A percentile compares a stretch with the other conserved stretches of the same genome.
Conservation (phyloP, 2,113 vertebrate species). For the Rhipidura dahli region DNA sequence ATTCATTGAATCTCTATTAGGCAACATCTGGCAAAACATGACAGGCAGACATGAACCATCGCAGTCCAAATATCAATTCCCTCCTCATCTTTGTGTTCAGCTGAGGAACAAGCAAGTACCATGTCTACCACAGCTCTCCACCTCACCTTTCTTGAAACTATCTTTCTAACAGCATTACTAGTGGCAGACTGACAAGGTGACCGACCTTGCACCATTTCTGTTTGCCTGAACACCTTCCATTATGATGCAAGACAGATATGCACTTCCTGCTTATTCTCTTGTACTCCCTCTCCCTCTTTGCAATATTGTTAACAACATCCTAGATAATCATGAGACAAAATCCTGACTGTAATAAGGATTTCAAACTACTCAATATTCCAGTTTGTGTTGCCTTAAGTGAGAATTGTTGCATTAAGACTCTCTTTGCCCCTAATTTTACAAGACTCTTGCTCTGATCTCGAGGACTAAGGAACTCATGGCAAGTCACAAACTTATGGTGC, state of each 20-base stretch:
- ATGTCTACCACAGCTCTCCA: background rate
- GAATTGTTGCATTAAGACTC: accelerated
- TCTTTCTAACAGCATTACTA: background rate
- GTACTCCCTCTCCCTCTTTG: background rate
- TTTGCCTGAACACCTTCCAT: background rate
- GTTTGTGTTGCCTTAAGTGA: background rate
- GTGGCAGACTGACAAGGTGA: background rate
- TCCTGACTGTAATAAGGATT: background rate
- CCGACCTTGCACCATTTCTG: background rate
- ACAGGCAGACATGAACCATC: background rate
- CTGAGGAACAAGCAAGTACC: background rate
- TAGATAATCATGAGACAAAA: background rate
- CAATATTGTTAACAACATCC: background rate
- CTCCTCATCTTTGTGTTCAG: background rate
- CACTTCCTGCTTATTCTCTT: background rate
- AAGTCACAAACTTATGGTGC: background rate
- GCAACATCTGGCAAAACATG: background rate
- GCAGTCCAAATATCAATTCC: background rate
- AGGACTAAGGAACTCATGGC: background rate
- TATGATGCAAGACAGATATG: accelerated
- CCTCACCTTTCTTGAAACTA: background rate
- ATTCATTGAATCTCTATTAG: background rate
- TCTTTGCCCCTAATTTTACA: accelerated
- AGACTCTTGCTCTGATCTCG: background rate
- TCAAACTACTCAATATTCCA: background rate